These are phyloP conservation scores for Pseudococcus longispinus DNA, from an alignment of 2,888 invertebrate genomes.

Conservation along the genomic window DNA sequence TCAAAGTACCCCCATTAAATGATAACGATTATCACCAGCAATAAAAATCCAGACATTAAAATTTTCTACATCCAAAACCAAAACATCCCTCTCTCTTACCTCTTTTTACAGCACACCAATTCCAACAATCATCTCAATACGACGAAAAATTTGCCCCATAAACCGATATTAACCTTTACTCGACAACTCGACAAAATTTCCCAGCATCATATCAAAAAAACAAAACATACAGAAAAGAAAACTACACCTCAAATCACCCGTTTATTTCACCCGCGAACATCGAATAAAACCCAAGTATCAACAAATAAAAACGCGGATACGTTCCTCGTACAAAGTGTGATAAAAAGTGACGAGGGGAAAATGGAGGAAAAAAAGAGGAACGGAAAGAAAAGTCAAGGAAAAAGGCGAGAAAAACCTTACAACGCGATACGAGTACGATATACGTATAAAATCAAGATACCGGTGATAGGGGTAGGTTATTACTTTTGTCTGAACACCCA, in stretches of 20 bases:
- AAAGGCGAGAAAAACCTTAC: conserved; percentile 9
- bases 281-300: conserved; percentile 1
- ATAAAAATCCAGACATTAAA: no score
- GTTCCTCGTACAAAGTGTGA: neutral
- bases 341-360: neutral
- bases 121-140: no score
- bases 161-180: neutral
- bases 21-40: no score
- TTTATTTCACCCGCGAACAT: neutral
- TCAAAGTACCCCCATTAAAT: no score
- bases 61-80: no score
- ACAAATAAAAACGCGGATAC: neutral
- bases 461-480: neutral
- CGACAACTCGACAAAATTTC: neutral
- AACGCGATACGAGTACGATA: neutral
- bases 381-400: neutral
- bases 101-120: no score
- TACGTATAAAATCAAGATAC: conserved; percentile 12
- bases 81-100: no score
- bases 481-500: conserved; percentile 21
- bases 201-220: neutral
- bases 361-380: neutral
- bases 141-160: neutral
- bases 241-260: neutral
- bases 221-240: neutral